phyloP scores from a whole-genome alignment of 2,797 vertebrate genomes.

The Phrynocephalus guinanensis region DNA sequence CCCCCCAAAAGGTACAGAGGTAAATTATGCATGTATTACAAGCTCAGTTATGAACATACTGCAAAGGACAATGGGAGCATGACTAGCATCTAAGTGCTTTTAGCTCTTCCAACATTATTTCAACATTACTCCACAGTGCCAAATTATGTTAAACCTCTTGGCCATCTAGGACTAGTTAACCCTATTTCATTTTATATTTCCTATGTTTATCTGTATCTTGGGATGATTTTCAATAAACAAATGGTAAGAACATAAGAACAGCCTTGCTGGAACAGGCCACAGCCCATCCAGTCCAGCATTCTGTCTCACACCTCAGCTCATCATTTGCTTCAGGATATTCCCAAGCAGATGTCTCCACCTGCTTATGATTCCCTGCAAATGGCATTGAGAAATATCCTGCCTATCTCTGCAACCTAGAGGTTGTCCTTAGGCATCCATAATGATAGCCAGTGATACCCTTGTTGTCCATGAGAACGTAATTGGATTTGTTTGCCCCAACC shows the following conservation, averaged over 20 bases:
- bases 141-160: background rate
- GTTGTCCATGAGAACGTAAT: too few species aligned
- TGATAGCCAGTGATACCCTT: too few species aligned
- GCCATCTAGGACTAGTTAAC: background rate
- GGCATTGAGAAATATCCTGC: too few species aligned
- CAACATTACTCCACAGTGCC: background rate
- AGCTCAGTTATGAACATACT: background rate
- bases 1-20: background rate
- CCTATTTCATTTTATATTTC: background rate
- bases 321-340: too few species aligned
- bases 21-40: background rate
- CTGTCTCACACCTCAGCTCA: too few species aligned
- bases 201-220: background rate
- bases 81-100: background rate
- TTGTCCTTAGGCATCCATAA: too few species aligned
- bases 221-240: background rate
- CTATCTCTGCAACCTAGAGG: too few species aligned
- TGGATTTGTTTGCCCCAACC: too few species aligned
- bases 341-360: too few species aligned
- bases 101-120: background rate
- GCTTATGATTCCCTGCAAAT: too few species aligned
- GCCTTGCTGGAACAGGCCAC: too few species aligned
- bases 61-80: background rate
- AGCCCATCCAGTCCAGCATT: too few species aligned
- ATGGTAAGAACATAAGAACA: background rate